These are phyloP conservation scores for Tolypeutes matacus DNA, from an alignment of 2,797 vertebrate species.

Conservation along the genomic window DNA sequence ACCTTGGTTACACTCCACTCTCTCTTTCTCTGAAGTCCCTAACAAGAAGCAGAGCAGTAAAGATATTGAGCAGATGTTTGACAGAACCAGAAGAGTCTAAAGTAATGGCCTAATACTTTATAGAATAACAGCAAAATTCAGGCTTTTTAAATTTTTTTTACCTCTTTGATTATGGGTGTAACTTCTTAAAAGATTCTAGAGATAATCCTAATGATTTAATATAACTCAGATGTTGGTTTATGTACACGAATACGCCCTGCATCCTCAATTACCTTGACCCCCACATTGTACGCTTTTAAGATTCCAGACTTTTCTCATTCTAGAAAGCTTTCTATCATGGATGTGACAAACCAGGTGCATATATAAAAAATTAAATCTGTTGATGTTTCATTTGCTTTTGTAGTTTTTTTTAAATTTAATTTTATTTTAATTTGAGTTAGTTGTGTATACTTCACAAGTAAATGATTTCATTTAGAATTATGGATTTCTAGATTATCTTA, in stretches of 20 bases:
- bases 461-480: not conserved
- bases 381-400: conserved; percentile 27
- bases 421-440: not conserved
- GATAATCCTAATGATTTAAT: not conserved
- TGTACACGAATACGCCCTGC: not conserved
- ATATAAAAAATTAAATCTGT: not conserved
- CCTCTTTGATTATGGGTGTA: not conserved
- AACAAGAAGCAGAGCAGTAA: conserved; percentile 73
- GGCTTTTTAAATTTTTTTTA: not conserved
- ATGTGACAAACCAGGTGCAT: not conserved
- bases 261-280: not conserved
- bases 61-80: conserved; percentile 34
- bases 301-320: not conserved
- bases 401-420: not conserved
- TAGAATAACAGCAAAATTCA: conserved; percentile 40
- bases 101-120: not conserved
- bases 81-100: not conserved
- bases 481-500: not conserved
- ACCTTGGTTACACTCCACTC: conserved; percentile 59
- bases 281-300: not conserved
- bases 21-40: conserved; percentile 67
- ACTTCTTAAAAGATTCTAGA: conserved; percentile 6
- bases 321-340: not conserved
- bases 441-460: not conserved
- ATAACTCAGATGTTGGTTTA: not conserved